Evolutionary conservation across 2,888 invertebrate genomes (phyloP).

Genomic region (Phyllotreta cruciferae): DNA sequence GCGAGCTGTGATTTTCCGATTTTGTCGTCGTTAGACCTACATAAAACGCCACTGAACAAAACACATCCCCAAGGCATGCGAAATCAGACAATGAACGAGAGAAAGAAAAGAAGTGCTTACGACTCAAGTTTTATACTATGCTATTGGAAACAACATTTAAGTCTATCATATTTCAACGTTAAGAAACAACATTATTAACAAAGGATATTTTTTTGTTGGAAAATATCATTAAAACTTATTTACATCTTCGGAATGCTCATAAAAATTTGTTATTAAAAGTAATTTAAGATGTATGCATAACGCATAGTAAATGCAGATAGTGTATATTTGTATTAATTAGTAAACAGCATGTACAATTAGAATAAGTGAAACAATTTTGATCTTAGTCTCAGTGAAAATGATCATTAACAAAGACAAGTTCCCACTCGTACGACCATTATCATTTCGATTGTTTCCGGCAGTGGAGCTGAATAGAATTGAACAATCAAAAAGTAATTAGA

Average conservation of each 20-base stretch:
- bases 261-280: no score
- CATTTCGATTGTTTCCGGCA: conserved; percentile 8
- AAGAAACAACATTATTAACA: conserved; percentile 18
- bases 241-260: neutral
- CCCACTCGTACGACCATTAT: neutral
- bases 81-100: conserved; percentile 31
- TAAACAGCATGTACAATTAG: no score
- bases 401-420: no score
- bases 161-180: conserved; percentile 25
- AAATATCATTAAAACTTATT: conserved; percentile 12
- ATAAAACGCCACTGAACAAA: conserved; percentile 27
- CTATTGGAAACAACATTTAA: conserved; percentile 16
- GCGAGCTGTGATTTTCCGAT: conserved; percentile 8
- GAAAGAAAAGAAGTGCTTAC: conserved; percentile 33
- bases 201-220: neutral
- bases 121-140: conserved; percentile 22
- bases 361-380: no score
- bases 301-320: no score
- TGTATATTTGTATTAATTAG: no score
- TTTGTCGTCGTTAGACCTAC: conserved; percentile 8
- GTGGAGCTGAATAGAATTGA: neutral
- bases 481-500: conserved; percentile 32
- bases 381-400: no score
- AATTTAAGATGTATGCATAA: no score
- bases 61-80: conserved; percentile 30